Percentiles rank a stretch among this genome's conserved stretches.
Evolutionary conservation across 30 jellyfish, hydroid and myxozoan genomes (phyloP).

Genomic region (Aurelia sp.): DNA sequence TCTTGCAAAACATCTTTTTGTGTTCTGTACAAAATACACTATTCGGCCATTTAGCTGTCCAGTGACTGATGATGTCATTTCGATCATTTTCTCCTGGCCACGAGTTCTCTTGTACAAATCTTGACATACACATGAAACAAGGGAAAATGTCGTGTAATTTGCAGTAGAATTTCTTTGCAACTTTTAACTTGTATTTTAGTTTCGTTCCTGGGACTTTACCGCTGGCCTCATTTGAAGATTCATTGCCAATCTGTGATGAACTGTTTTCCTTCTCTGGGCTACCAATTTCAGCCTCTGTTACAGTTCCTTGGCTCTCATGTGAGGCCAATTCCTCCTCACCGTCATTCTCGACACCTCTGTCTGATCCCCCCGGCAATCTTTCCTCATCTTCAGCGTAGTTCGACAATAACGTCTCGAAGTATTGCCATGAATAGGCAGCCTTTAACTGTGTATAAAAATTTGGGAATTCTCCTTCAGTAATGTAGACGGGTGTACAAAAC

Average conservation of each 20-base stretch:
- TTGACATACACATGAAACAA: slow-evolving; percentile 52
- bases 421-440: slow-evolving; percentile 37
- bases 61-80: slow-evolving; percentile 12
- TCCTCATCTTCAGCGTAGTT: background rate
- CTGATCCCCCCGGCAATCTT: background rate
- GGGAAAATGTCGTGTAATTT: slow-evolving; percentile 25
- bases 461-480: slow-evolving; percentile 26
- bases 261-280: too few relatives aligned
- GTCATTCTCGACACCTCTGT: background rate
- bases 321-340: background rate
- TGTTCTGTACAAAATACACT: slow-evolving; percentile 28
- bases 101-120: slow-evolving; percentile 16
- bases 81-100: slow-evolving; percentile 50
- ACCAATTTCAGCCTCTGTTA: background rate
- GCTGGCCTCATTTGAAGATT: background rate
- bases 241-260: too few relatives aligned
- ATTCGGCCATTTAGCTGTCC: slow-evolving; percentile 23
- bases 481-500: slow-evolving; percentile 26
- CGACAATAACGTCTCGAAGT: slow-evolving; percentile 16
- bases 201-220: background rate
- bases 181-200: background rate
- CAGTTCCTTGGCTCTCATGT: background rate
- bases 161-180: slow-evolving; percentile 25
- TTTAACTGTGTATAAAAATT: slow-evolving; percentile 20
- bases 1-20: slow-evolving; percentile 33